These are phyloP conservation scores for Leucoma salicis DNA, from an alignment of 2,888 invertebrate species.

Conservation along the genomic window DNA sequence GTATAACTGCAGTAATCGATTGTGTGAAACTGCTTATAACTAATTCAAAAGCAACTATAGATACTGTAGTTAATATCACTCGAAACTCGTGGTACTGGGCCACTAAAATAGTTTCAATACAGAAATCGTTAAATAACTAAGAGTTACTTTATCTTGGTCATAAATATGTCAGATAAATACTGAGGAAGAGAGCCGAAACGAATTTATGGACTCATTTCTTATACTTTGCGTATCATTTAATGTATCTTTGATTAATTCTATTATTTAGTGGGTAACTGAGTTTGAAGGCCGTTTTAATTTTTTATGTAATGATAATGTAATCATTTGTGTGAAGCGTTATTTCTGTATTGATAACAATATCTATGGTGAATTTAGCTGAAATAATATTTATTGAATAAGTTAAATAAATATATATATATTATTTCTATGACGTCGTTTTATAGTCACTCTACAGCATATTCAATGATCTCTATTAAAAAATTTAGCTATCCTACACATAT, in stretches of 20 bases:
- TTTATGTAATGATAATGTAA: background rate
- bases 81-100: background rate
- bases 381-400: too few species aligned
- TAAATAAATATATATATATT: too few species aligned
- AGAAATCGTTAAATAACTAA: constrained; percentile 46
- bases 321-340: too few species aligned
- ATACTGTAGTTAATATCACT: background rate
- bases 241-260: constrained; percentile 40
- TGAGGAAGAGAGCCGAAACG: constrained; percentile 33
- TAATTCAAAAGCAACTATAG: too few species aligned
- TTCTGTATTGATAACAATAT: too few species aligned
- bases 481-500: too few species aligned
- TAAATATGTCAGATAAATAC: constrained; percentile 54
- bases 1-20: too few species aligned
- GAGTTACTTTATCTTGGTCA: constrained; percentile 47
- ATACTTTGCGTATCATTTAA: constrained; percentile 47
- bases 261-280: constrained; percentile 5
- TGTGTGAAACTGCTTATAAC: too few species aligned
- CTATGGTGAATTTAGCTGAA: too few species aligned
- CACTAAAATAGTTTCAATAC: constrained; percentile 33
- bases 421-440: too few species aligned
- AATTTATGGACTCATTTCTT: constrained; percentile 53
- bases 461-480: too few species aligned
- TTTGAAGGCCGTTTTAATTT: background rate
- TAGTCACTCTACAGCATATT: too few species aligned